These are phyloP conservation scores for Dendrocincla tyrannina DNA, from an alignment of 2,797 vertebrate genomes.

Conservation along the genomic window DNA sequence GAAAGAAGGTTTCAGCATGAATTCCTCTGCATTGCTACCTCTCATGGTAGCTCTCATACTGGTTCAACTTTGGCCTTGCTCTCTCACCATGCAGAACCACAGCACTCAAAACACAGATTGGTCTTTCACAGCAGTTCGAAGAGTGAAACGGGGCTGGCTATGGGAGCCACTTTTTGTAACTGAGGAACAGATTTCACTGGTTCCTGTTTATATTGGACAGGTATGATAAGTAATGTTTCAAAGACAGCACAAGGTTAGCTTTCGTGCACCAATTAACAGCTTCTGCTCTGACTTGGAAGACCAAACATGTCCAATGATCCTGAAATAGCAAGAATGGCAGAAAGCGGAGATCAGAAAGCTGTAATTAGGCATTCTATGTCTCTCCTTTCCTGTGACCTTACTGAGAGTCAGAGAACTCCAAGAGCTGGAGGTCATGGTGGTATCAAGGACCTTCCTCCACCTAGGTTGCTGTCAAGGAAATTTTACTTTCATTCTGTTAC, in stretches of 20 bases:
- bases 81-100: neutral
- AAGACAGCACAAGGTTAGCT: neutral
- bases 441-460: neutral
- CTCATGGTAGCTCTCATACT: slow-evolving; percentile 12
- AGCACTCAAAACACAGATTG: neutral
- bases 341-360: neutral
- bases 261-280: neutral
- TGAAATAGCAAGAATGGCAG: neutral
- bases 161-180: slow-evolving; percentile 87
- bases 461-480: neutral
- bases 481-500: neutral
- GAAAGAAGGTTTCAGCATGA: slow-evolving; percentile 57
- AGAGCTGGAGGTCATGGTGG: neutral
- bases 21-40: neutral
- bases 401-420: neutral
- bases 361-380: neutral
- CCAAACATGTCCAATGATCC: neutral
- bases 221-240: slow-evolving; percentile 71
- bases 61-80: slow-evolving; percentile 29
- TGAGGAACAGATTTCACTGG: slow-evolving; percentile 81
- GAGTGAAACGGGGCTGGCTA: slow-evolving; percentile 83
- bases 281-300: neutral
- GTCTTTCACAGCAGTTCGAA: neutral
- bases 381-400: neutral
- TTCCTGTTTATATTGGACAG: slow-evolving; percentile 83